Conservation (phyloP, 92 coral and sea anemone species). For the Montipora capitata region DNA sequence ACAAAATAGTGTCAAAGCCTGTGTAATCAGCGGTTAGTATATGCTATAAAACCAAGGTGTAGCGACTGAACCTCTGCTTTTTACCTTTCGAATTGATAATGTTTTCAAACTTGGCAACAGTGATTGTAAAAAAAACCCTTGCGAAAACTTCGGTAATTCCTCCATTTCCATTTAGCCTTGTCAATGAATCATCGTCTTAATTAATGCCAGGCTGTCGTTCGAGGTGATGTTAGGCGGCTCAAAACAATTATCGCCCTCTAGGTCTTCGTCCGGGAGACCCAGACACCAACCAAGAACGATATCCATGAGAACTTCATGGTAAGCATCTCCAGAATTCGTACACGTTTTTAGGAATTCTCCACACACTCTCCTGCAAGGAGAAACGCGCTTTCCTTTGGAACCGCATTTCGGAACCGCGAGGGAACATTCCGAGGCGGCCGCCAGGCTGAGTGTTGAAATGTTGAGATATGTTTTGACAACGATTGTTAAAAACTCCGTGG, state of each 20-base stretch:
- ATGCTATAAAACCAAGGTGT: no score
- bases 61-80: no score
- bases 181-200: no score
- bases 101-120: no score
- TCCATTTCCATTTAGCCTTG: no score
- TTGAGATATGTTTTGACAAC: background rate
- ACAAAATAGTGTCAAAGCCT: no score
- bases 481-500: background rate
- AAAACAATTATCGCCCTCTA: constrained; percentile 58
- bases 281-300: constrained; percentile 38
- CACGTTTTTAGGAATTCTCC: constrained; percentile 48
- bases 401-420: constrained; percentile 38
- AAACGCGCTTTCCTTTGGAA: background rate
- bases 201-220: constrained; percentile 22
- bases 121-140: no score
- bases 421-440: constrained; percentile 19
- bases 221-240: constrained; percentile 69
- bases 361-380: constrained; percentile 47
- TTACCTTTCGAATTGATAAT: no score
- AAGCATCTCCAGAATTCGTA: background rate
- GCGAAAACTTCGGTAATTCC: no score
- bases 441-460: background rate
- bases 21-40: no score
- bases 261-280: constrained; percentile 54
- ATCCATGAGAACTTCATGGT: constrained; percentile 13